phyloP scores from a whole-genome alignment of 2,797 vertebrate species.

The Microctenopoma lineatum region DNA sequence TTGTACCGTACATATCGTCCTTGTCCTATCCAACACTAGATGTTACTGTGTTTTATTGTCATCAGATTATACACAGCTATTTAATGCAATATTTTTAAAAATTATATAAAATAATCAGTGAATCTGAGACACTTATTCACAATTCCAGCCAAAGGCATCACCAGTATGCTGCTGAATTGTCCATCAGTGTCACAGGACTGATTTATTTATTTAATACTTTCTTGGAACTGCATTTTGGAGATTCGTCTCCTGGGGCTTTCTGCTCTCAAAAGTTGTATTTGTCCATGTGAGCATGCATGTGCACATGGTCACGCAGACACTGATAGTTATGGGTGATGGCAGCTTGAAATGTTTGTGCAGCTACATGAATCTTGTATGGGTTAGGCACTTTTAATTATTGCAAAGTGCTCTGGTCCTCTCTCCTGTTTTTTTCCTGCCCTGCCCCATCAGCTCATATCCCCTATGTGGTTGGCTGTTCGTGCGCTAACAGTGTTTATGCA shows the following conservation, averaged over 20 bases:
- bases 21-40: not conserved
- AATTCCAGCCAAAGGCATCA: constrained; percentile 35
- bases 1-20: not conserved
- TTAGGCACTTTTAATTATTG: constrained; percentile 82
- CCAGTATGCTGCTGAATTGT: constrained; percentile 35
- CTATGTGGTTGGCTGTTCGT: constrained; percentile 71
- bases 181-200: constrained; percentile 50
- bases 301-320: not conserved
- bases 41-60: not conserved
- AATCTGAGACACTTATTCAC: constrained; percentile 34
- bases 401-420: constrained; percentile 70
- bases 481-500: constrained; percentile 79
- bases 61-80: too few relatives aligned
- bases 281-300: constrained; percentile 2
- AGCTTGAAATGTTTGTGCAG: constrained; percentile 54
- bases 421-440: constrained; percentile 16
- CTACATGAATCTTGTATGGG: constrained; percentile 69
- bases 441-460: constrained; percentile 57
- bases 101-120: constrained; percentile 26
- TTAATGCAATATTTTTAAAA: too few relatives aligned
- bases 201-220: constrained; percentile 69
- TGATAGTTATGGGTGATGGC: constrained; percentile 29
- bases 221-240: constrained; percentile 32
- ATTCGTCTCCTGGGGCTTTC: constrained; percentile 27
- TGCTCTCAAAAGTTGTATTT: constrained; percentile 20